These are phyloP conservation scores for Cherax quadricarinatus DNA, from an alignment of 1,140 invertebrate species.

Conservation along the genomic window DNA sequence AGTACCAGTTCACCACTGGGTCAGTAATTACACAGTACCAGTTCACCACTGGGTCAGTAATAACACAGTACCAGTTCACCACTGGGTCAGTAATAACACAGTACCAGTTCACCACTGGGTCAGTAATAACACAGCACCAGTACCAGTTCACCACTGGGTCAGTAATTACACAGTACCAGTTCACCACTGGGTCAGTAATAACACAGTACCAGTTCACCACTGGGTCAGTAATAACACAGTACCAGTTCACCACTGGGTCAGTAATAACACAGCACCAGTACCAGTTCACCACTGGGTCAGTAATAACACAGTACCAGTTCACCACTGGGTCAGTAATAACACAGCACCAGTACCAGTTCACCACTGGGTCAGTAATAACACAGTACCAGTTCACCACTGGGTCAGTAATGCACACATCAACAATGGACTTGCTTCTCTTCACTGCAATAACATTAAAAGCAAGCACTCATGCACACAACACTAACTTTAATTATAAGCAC, in stretches of 20 bases:
- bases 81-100: too few species aligned
- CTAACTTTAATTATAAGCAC: too few species aligned
- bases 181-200: too few species aligned
- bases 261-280: slow-evolving; percentile 2
- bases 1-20: too few species aligned
- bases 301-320: slow-evolving; percentile 31
- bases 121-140: too few species aligned
- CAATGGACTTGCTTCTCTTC: not conserved
- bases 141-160: too few species aligned
- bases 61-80: too few species aligned
- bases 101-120: too few species aligned
- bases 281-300: slow-evolving; percentile 50
- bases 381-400: slow-evolving; percentile 41
- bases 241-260: slow-evolving; percentile 32
- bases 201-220: slow-evolving; percentile 38
- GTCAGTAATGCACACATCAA: slow-evolving; percentile 31
- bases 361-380: slow-evolving; percentile 34
- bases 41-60: too few species aligned
- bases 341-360: slow-evolving; percentile 25
- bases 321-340: slow-evolving; percentile 40
- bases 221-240: slow-evolving; percentile 17
- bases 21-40: too few species aligned
- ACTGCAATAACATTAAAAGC: not conserved
- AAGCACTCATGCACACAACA: not conserved
- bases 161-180: too few species aligned